phyloP scores from a whole-genome alignment of 2,888 invertebrate species.

The Phaonia tiefii region DNA sequence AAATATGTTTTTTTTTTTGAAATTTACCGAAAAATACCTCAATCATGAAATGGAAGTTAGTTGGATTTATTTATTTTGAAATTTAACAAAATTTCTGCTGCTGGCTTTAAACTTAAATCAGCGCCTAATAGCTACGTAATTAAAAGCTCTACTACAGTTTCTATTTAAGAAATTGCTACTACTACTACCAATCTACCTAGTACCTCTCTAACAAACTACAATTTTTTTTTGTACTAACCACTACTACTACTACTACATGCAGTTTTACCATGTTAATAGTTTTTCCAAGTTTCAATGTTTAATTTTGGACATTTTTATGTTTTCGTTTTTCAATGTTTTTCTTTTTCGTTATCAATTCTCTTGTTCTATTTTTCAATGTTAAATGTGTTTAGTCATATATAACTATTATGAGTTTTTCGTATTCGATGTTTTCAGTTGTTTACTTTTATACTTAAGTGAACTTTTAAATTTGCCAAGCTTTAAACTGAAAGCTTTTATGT shows the following conservation, averaged over 20 bases:
- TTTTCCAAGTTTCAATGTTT: slow-evolving; percentile 22
- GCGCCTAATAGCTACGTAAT: slow-evolving; percentile 68
- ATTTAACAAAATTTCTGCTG: slow-evolving; percentile 71
- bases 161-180: too few species aligned
- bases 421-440: slow-evolving; percentile 37
- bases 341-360: slow-evolving; percentile 22
- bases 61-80: slow-evolving; percentile 49
- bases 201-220: slow-evolving; percentile 34
- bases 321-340: slow-evolving; percentile 42
- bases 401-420: slow-evolving; percentile 36
- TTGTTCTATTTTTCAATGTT: slow-evolving; percentile 61
- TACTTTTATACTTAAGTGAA: neutral
- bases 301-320: slow-evolving; percentile 44
- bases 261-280: slow-evolving; percentile 50
- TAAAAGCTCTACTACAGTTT: slow-evolving; percentile 57
- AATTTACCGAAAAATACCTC: slow-evolving; percentile 35
- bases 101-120: slow-evolving; percentile 68
- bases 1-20: too few species aligned
- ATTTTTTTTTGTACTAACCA: too few species aligned
- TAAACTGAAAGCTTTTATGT: slow-evolving; percentile 47
- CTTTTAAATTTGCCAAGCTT: slow-evolving; percentile 59
- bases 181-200: slow-evolving; percentile 41
- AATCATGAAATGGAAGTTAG: slow-evolving; percentile 73
- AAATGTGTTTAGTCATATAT: slow-evolving; percentile 48
- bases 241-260: slow-evolving; percentile 51